A percentile compares a stretch with the other conserved stretches of the same genome.
Evolutionary conservation across 2,888 invertebrate genomes (phyloP).

Genomic region (Diploptera punctata): DNA sequence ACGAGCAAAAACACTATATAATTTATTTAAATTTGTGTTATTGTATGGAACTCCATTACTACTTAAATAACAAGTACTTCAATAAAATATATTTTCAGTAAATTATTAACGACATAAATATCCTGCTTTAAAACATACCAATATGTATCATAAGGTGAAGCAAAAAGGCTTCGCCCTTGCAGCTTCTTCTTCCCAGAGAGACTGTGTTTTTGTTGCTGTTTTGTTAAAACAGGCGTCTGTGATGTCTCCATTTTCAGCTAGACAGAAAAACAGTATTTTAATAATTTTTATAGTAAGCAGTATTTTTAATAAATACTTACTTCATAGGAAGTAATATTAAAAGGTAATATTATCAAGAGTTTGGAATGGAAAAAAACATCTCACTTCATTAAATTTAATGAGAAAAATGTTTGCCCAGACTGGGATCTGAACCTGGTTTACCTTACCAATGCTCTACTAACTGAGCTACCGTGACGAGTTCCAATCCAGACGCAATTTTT

Average conservation of each 20-base stretch:
- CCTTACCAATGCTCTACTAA: not conserved
- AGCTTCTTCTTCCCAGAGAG: not conserved
- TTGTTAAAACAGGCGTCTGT: not conserved
- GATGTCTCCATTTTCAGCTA: not conserved
- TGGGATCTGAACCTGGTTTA: not conserved
- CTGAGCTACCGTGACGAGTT: too few species aligned
- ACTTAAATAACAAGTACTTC: too few species aligned
- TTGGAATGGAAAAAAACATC: not conserved
- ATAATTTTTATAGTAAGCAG: not conserved
- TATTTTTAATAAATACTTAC: not conserved
- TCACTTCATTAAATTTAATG: not conserved
- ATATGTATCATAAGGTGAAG: slow-evolving; percentile 8
- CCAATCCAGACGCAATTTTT: too few species aligned
- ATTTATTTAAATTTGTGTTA: too few species aligned
- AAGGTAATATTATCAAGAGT: not conserved
- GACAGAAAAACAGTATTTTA: not conserved
- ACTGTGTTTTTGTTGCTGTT: not conserved
- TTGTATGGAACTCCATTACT: too few species aligned
- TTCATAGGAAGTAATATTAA: not conserved
- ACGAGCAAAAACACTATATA: too few species aligned
- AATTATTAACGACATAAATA: too few species aligned
- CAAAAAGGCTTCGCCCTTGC: not conserved
- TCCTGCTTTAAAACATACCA: too few species aligned
- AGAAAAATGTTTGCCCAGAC: too few species aligned
- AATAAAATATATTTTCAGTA: too few species aligned